Percentiles rank a stretch among this genome's conserved stretches.
Conservation (phyloP, 2,797 vertebrate genomes). For the Siniperca obscura region DNA sequence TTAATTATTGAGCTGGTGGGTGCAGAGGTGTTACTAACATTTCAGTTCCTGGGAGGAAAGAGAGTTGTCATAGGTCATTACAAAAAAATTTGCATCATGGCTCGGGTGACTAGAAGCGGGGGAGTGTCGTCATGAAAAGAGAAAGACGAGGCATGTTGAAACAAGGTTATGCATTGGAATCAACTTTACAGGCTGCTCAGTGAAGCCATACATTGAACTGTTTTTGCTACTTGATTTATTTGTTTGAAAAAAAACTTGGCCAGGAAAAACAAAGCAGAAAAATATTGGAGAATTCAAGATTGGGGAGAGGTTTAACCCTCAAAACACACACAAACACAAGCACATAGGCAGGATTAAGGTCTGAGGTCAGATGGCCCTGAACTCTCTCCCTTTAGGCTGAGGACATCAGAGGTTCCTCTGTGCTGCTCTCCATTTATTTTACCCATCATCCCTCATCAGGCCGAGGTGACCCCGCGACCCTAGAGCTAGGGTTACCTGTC, state of each 20-base stretch:
- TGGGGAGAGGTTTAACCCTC: constrained; percentile 54
- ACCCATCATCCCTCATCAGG: constrained; percentile 84
- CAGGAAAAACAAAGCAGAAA: constrained; percentile 4
- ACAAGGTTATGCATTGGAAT: constrained; percentile 63
- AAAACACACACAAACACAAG: constrained; percentile 61
- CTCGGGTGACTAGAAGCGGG: constrained; percentile 39
- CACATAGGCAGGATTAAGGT: constrained; percentile 57
- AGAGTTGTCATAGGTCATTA: constrained; percentile 65
- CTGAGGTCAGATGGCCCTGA: constrained; percentile 77
- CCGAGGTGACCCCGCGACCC: constrained; percentile 77
- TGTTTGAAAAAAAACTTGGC: constrained; percentile 14
- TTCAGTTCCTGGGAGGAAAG: constrained; percentile 50
- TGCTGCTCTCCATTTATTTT: constrained; percentile 82
- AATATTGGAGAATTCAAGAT: constrained; percentile 42
- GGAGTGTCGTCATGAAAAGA: constrained; percentile 45
- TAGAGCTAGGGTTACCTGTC: constrained; percentile 84
- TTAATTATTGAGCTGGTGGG: constrained; percentile 4
- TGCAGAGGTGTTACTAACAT: constrained; percentile 22
- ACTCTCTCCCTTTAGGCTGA: constrained; percentile 75
- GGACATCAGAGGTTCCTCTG: constrained; percentile 79
- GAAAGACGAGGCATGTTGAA: constrained; percentile 68
- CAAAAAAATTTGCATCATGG: constrained; percentile 64
- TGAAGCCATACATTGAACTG: constrained; percentile 28
- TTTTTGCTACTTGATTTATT: constrained; percentile 44
- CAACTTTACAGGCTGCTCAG: constrained; percentile 38